Evolutionary conservation across 2,113 vertebrate species (phyloP).

Genomic region (Puffinus mauretanicus): DNA sequence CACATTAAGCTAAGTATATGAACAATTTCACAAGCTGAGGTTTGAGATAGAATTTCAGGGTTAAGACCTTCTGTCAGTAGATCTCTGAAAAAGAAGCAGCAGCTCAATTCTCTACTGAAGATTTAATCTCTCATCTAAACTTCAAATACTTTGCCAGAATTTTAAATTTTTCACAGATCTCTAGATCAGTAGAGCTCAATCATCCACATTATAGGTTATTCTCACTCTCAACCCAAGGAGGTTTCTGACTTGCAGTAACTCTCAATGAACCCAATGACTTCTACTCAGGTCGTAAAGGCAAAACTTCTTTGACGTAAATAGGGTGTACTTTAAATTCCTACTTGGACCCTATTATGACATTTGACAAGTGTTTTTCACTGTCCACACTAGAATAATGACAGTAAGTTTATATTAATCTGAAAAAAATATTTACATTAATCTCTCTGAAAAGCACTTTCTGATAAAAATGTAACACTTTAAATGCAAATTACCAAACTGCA

Average conservation of each 20-base stretch:
- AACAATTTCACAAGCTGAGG: background rate
- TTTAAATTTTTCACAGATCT: background rate
- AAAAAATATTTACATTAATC: background rate
- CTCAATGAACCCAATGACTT: background rate
- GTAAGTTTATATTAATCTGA: background rate
- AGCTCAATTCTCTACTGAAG: background rate
- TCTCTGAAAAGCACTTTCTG: background rate
- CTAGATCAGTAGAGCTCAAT: background rate
- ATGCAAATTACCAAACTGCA: background rate
- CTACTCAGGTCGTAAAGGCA: background rate
- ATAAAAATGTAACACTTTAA: background rate
- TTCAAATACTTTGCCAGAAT: background rate
- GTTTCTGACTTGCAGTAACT: background rate
- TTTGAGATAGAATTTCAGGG: background rate
- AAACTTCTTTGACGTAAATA: constrained; percentile 31
- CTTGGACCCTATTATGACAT: background rate
- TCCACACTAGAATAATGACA: background rate
- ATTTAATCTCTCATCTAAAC: background rate
- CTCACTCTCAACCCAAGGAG: background rate
- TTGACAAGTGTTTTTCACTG: background rate
- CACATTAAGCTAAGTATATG: background rate
- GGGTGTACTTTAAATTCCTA: constrained; percentile 27
- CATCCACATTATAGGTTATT: background rate
- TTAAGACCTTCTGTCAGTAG: background rate
- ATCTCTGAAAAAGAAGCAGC: background rate